phyloP scores from a whole-genome alignment of 1,140 invertebrate species.

The Drosophila parvula region DNA sequence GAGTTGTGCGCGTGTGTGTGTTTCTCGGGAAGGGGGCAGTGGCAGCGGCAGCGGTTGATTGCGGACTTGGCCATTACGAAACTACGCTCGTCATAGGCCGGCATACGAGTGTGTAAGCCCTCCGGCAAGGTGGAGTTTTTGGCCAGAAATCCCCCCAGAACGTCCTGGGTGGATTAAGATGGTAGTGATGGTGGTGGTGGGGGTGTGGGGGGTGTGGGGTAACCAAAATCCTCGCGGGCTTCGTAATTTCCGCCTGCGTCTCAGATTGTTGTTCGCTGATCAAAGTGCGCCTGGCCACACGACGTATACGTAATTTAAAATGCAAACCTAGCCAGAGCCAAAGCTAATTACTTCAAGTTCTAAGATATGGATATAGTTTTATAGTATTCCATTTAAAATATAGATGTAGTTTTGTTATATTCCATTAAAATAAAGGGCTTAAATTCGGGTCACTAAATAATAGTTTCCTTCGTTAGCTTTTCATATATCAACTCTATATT shows the following conservation, averaged over 20 bases:
- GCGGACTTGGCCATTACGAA: conserved; percentile 55
- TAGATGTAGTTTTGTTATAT: too few relatives aligned
- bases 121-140: conserved; percentile 25
- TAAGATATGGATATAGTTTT: background rate
- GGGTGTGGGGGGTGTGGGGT: background rate
- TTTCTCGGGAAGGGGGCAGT: background rate
- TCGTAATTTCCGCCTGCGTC: conserved; percentile 42
- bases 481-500: too few relatives aligned
- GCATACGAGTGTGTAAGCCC: conserved; percentile 19
- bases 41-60: conserved; percentile 12
- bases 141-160: conserved; percentile 11
- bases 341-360: background rate
- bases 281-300: conserved; percentile 12
- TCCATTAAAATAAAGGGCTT: too few relatives aligned
- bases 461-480: too few relatives aligned
- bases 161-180: background rate
- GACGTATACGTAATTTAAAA: conserved; percentile 15
- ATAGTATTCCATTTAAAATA: too few relatives aligned
- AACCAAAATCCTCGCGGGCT: conserved; percentile 32
- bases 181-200: background rate
- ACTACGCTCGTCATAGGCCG: conserved; percentile 40
- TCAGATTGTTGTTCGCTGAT: conserved; percentile 9
- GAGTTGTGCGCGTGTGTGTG: conserved; percentile 54
- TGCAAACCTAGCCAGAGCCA: background rate
- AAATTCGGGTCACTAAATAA: too few relatives aligned